Evolutionary conservation across 2,888 invertebrate genomes (phyloP), one percentile per base, ranked within the genome.

Genomic region (Rhyacophila evoluta): DNA sequence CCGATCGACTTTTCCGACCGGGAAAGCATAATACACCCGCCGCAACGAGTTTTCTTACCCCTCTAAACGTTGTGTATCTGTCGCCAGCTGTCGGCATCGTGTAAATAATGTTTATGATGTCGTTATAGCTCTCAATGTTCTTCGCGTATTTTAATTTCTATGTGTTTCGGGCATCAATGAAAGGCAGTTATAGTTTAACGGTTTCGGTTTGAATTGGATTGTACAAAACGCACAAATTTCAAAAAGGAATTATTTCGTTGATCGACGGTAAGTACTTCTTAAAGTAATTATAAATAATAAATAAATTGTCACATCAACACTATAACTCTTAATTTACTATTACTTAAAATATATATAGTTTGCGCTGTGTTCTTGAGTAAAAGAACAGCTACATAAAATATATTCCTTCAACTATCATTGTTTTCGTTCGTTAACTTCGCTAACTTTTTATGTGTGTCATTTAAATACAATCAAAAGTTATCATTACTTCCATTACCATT

Each of bases 211-310:
- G 19, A 55, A 55, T 55, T 25, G 55, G 55, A 55, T 55, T 55
- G 55, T 55, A 8, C 19, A 55, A n/a, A 25, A 55, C 55, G 55
- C 55, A 55, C 55, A 12, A 55, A 55, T 19, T 55, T 55, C 55
- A 55, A 55, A n/a, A 55, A 55, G 55, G 55, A 55, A 55, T 25
- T 55, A 55, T 55, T 55, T 55, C 19, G 55, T 25, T 55, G 55
- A 25, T 55, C 55, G 55, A 55, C 55, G 55, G 55, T 55, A 55
- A 55, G 55, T 6, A 55, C 15, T 1, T 4, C 29, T 33, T n/a
- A n/a, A n/a, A n/a, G n/a, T n/a, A n/a, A n/a, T n/a, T n/a, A n/a
- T n/a, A n/a, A n/a, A n/a, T n/a, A n/a, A n/a, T n/a, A n/a, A n/a
- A n/a, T n/a, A n/a, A n/a, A n/a, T n/a, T n/a, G n/a, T n/a, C n/a